phyloP scores from a whole-genome alignment of 53 echinoderm and acorn worm species.

The Luidia sarsii region DNA sequence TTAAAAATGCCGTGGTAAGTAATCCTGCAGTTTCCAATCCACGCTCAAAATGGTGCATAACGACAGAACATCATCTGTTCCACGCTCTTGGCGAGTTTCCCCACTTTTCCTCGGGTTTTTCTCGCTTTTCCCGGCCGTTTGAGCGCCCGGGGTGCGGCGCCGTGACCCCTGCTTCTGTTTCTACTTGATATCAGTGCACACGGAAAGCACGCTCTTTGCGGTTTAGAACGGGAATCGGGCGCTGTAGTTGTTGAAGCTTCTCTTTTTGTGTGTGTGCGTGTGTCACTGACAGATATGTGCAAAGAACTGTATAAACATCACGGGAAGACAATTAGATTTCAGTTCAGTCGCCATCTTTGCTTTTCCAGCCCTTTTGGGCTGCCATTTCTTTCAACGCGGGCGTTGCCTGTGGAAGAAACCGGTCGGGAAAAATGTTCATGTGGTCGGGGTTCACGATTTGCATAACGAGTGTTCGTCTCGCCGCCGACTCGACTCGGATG shows the following conservation, averaged over 20 bases:
- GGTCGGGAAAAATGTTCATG: conserved; percentile 46
- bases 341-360: conserved; percentile 71
- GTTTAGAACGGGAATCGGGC: conserved; percentile 36
- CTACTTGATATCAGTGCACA: conserved; percentile 7
- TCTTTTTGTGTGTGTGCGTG: too few species aligned
- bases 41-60: conserved; percentile 56
- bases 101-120: conserved; percentile 37
- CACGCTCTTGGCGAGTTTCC: conserved; percentile 57
- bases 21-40: conserved; percentile 58
- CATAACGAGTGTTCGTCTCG: conserved; percentile 46
- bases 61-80: conserved; percentile 76
- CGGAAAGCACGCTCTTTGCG: conserved; percentile 18
- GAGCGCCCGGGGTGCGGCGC: background rate
- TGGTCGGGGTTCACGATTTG: conserved; percentile 44
- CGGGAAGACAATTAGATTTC: conserved; percentile 67
- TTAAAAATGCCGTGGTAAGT: conserved; percentile 98
- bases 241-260: conserved; percentile 54
- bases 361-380: conserved; percentile 55
- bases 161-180: conserved; percentile 16
- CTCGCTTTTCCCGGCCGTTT: conserved; percentile 44
- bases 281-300: conserved; percentile 49
- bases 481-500: background rate
- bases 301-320: conserved; percentile 63
- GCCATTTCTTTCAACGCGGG: conserved; percentile 62
- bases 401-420: conserved; percentile 58